Evolutionary conservation across 2,113 vertebrate genomes (phyloP).

Genomic region (Scolopax mira): DNA sequence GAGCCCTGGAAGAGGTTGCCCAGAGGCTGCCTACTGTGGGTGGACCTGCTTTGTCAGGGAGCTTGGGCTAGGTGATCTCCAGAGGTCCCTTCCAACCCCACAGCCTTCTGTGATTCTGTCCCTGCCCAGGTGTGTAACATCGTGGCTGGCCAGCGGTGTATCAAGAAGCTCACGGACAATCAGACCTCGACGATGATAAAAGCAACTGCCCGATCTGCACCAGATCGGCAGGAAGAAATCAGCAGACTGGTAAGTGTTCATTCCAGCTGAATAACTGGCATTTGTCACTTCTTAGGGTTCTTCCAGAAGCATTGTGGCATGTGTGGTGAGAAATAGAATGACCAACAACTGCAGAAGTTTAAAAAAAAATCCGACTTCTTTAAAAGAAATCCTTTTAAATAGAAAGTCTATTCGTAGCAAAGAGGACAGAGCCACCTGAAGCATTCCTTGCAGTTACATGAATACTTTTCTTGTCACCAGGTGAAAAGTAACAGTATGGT

Average conservation of each 20-base stretch:
- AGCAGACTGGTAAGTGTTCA: slow-evolving; percentile 88
- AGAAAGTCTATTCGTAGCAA: neutral
- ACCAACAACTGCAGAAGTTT: neutral
- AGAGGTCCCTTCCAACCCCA: too few relatives aligned
- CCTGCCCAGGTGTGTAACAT: slow-evolving; percentile 92
- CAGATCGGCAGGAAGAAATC: slow-evolving; percentile 98
- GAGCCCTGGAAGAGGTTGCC: too few relatives aligned
- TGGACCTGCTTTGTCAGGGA: too few relatives aligned
- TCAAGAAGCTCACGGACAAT: slow-evolving; percentile 99
- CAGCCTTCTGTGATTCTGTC: neutral
- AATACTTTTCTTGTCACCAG: slow-evolving; percentile 62
- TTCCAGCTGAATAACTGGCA: neutral
- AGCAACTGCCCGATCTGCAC: slow-evolving; percentile 95
- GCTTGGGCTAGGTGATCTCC: too few relatives aligned
- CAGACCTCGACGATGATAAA: slow-evolving; percentile 99
- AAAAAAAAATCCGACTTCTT: neutral
- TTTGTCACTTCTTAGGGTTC: neutral
- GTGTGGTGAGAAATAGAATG: neutral
- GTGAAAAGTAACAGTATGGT: slow-evolving; percentile 99
- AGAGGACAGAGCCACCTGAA: neutral
- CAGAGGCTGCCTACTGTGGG: too few relatives aligned
- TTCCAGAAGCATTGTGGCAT: neutral
- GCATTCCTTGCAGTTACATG: neutral
- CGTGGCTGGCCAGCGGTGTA: slow-evolving; percentile 95
- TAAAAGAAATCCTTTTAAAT: neutral